These are phyloP conservation scores for Odobenus rosmarus DNA, from an alignment of 2,113 vertebrate genomes.

Conservation along the genomic window DNA sequence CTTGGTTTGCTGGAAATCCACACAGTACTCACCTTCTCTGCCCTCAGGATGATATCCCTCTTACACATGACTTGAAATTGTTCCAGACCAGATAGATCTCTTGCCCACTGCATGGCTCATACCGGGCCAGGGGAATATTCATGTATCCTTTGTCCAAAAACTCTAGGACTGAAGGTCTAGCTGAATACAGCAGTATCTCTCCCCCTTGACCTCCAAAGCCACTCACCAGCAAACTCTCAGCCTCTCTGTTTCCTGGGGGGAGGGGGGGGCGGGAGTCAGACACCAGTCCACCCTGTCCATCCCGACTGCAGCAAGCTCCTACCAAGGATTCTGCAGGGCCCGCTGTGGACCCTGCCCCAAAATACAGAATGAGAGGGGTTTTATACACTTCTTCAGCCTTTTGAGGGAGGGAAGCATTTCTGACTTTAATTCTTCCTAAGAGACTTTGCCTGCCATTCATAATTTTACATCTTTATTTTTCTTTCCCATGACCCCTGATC, in stretches of 20 bases:
- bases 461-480: background rate
- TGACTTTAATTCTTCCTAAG: background rate
- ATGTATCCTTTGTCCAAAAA: background rate
- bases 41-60: background rate
- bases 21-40: background rate
- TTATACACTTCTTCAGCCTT: background rate
- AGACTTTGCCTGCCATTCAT: background rate
- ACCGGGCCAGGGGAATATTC: background rate
- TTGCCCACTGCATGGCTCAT: background rate
- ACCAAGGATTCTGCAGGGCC: rapidly evolving
- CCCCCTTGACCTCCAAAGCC: background rate
- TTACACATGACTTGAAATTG: background rate
- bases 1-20: background rate
- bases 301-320: too few species aligned
- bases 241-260: background rate
- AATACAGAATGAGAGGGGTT: background rate
- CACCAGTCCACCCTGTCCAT: background rate
- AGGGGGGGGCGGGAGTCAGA: background rate
- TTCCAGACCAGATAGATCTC: background rate
- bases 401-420: background rate
- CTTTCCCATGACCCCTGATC: background rate
- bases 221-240: background rate
- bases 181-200: background rate
- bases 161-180: background rate
- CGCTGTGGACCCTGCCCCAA: background rate